Evolutionary conservation across 2,113 vertebrate genomes (phyloP), one percentile per base, ranked within the genome.

Genomic region (Xerus inauris): DNA sequence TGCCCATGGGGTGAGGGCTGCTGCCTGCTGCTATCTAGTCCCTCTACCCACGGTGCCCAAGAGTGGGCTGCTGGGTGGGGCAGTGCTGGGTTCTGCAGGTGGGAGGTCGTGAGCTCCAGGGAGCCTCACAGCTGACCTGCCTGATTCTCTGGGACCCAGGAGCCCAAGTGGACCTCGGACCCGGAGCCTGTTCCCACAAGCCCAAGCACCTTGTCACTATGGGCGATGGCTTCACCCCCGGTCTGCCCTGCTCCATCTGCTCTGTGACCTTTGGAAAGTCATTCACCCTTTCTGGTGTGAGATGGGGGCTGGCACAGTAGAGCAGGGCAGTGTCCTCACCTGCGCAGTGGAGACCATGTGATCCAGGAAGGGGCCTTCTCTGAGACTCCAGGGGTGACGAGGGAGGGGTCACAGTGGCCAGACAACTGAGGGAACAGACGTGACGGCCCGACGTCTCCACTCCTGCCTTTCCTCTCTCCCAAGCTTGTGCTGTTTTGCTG

Each of bases 341-440:
- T 2, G 3, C 12, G 22, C 12, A 6, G 49, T 35, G 40, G 64
- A 47, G 11, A 30, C 9, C 7, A 0, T 0, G 12, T 12, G 11
- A 7, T 42, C 28, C 10, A 0, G 65, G 28, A 42, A 8, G 45
- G 24, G 20, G 10, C 22, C 0, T 0, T 26, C 32, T 42, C 88
- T 20, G 38, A 72, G 71, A 32, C 19, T 40, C 40, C n/a, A 54
- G 54, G 51, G 0, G 5, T 26, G n/a, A 22, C 57, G 38, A 73
- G 32, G 62, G 16, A 1, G 35, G n/a, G 35, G 47, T 8, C 8
- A 0, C 19, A 26, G 75, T 5, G 22, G n/a, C 67, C 35, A 6
- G 20, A 13, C 54, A 13, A 2, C 30, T 0, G 5, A 57, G 54
- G 42, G 16, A 45, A 16, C 10, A 6, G 42, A 3, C 51, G 4